Percentiles rank a stretch among this genome's conserved stretches.
Conservation (phyloP, 2,113 vertebrate genomes). For the Agelaius phoeniceus region DNA sequence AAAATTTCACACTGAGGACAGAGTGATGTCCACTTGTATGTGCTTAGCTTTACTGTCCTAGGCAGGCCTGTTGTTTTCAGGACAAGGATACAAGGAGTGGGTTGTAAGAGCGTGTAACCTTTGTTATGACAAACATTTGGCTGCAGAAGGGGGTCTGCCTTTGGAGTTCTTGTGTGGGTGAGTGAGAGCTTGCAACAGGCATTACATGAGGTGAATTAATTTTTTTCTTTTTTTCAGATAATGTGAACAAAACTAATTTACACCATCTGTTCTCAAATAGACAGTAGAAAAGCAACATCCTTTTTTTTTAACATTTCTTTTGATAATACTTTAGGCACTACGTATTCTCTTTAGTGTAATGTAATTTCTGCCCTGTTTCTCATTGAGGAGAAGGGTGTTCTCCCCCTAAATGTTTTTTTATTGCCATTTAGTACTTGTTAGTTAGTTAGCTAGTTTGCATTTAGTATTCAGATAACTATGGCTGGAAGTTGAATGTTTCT, state of each 20-base stretch:
- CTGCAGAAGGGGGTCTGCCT: background rate
- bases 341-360: background rate
- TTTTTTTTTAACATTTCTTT: background rate
- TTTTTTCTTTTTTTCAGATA: background rate
- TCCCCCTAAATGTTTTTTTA: background rate
- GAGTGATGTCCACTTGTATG: background rate
- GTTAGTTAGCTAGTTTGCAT: background rate
- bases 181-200: background rate
- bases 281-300: background rate
- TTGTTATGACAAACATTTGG: background rate
- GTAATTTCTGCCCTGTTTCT: background rate
- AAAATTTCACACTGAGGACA: background rate
- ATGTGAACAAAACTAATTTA: background rate
- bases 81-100: background rate
- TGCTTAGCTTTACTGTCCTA: background rate
- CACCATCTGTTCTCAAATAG: slow-evolving; percentile 1
- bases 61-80: background rate
- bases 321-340: background rate
- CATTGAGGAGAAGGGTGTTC: background rate
- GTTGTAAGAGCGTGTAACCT: background rate
- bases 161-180: background rate
- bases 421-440: background rate
- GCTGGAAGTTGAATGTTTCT: background rate
- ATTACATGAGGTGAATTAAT: slow-evolving; percentile 14
- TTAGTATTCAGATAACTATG: background rate